These are phyloP conservation scores for Zaprionus inermis DNA, from an alignment of 1,140 invertebrate species.

Conservation along the genomic window DNA sequence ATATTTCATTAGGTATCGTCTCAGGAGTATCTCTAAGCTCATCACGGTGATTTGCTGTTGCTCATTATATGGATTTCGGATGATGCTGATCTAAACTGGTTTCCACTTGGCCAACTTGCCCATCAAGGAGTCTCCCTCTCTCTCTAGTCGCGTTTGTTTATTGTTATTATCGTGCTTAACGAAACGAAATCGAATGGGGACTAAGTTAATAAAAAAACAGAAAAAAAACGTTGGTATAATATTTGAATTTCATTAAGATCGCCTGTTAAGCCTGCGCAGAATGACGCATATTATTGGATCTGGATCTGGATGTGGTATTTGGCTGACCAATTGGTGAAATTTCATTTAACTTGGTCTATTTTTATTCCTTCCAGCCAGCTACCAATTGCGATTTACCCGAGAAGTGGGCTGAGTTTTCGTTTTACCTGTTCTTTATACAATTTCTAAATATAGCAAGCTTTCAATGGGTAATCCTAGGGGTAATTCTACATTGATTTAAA, in stretches of 20 bases:
- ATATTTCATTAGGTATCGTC: neutral
- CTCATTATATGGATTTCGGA: constrained; percentile 64
- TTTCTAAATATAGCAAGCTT: neutral
- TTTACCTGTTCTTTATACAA: neutral
- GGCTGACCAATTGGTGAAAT: constrained; percentile 22
- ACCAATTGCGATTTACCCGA: neutral
- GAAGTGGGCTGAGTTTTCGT: neutral
- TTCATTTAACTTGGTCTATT: constrained; percentile 6
- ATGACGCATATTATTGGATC: constrained; percentile 40
- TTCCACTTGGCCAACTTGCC: constrained; percentile 72
- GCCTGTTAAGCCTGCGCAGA: constrained; percentile 30
- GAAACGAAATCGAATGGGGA: constrained; percentile 71
- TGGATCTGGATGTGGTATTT: constrained; percentile 1
- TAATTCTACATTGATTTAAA: neutral
- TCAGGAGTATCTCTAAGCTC: neutral
- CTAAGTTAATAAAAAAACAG: constrained; percentile 41
- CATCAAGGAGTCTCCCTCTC: constrained; percentile 73
- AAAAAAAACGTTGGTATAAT: constrained; percentile 46
- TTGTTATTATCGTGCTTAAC: constrained; percentile 21
- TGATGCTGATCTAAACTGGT: constrained; percentile 63
- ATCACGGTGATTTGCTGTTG: constrained; percentile 18
- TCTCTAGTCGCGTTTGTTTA: constrained; percentile 47
- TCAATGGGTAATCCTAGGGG: neutral
- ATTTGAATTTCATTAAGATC: constrained; percentile 62
- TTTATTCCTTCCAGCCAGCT: too few relatives aligned